These are phyloP conservation scores for Leptestheria dahalacensis DNA, from an alignment of 1,140 invertebrate genomes.

Conservation along the genomic window DNA sequence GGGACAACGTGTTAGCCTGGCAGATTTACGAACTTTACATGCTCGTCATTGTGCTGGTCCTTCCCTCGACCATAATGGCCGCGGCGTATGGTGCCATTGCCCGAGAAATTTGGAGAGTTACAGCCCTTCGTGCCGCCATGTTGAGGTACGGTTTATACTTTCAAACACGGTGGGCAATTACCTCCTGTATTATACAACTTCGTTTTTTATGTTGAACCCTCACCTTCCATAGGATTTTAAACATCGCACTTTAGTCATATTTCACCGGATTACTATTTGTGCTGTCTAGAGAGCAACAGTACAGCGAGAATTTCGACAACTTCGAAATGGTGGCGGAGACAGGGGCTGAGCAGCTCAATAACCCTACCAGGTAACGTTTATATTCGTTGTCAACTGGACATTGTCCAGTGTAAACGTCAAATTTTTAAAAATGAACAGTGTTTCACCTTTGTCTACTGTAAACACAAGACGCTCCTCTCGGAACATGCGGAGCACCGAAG, in stretches of 20 bases:
- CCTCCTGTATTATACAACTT: background rate
- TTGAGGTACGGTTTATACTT: constrained; percentile 25
- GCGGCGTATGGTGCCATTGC: constrained; percentile 49
- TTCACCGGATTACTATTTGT: too few relatives aligned
- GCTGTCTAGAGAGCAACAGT: background rate
- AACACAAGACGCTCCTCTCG: background rate
- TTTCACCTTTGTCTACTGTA: background rate
- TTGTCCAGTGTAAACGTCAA: too few relatives aligned
- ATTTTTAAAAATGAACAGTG: background rate
- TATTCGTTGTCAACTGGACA: too few relatives aligned
- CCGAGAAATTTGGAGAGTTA: constrained; percentile 45
- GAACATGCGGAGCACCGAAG: constrained; percentile 5
- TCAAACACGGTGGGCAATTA: constrained; percentile 29
- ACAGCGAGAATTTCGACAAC: background rate
- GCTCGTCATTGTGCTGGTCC: constrained; percentile 43
- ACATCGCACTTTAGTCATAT: too few relatives aligned
- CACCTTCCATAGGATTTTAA: background rate
- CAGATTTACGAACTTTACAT: constrained; percentile 48
- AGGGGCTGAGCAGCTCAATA: background rate
- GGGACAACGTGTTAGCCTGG: constrained; percentile 33
- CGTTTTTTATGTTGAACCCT: background rate
- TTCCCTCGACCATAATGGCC: constrained; percentile 46
- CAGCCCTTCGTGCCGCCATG: constrained; percentile 38
- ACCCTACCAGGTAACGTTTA: background rate
- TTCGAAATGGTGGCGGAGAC: background rate